A percentile compares a stretch with the other conserved stretches of the same genome.
phyloP scores from a whole-genome alignment of 2,113 vertebrate genomes.

The Tragelaphus scriptus region DNA sequence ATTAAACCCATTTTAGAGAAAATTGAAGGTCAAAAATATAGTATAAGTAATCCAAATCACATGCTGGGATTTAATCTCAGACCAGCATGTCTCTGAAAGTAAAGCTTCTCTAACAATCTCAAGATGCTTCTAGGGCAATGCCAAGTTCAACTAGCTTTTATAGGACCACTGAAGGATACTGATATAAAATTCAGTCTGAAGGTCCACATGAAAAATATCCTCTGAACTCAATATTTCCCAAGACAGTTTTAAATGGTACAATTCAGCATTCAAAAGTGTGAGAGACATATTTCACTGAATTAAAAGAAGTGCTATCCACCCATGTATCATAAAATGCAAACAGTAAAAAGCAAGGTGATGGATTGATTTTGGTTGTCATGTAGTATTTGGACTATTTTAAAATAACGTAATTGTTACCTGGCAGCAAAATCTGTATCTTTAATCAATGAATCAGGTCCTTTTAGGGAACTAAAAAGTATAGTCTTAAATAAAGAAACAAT shows the following conservation, averaged over 20 bases:
- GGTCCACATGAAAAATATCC: not conserved
- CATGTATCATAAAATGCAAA: not conserved
- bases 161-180: not conserved
- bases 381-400: not conserved
- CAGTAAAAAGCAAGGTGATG: not conserved
- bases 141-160: not conserved
- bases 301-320: not conserved
- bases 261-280: not conserved
- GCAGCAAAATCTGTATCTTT: not conserved
- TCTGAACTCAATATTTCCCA: conserved; percentile 10
- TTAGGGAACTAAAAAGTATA: not conserved
- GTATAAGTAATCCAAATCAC: not conserved
- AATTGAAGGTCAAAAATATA: not conserved
- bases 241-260: not conserved
- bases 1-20: not conserved
- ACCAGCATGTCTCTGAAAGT: not conserved
- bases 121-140: not conserved
- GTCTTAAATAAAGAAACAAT: not conserved
- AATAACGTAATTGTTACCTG: not conserved
- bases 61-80: not conserved
- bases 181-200: conserved; percentile 4
- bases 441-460: not conserved
- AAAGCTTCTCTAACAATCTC: not conserved
- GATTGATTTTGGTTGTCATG: not conserved
- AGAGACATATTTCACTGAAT: not conserved